Conservation (phyloP, 2,888 invertebrate genomes). For the Ochropacha duplaris region DNA sequence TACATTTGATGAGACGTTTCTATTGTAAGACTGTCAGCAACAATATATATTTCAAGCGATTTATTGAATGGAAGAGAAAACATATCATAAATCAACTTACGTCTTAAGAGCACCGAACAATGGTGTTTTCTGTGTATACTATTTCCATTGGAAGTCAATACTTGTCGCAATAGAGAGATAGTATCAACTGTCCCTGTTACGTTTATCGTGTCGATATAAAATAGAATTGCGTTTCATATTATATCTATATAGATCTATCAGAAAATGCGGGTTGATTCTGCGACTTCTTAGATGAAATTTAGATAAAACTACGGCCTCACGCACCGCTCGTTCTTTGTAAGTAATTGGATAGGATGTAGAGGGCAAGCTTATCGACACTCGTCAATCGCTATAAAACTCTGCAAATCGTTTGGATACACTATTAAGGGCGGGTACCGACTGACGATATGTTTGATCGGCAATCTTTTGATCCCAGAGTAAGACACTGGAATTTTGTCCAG, state of each 20-base stretch:
- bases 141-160: conserved; percentile 30
- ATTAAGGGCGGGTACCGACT: conserved; percentile 10
- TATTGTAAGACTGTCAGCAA: conserved; percentile 3
- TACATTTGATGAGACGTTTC: not conserved
- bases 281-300: conserved; percentile 72
- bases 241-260: conserved; percentile 23
- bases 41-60: not conserved
- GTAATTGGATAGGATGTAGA: conserved; percentile 73
- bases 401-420: conserved; percentile 53
- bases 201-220: conserved; percentile 61
- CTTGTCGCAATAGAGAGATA: conserved; percentile 27
- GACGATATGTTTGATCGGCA: conserved; percentile 11
- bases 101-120: conserved; percentile 29
- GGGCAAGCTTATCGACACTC: conserved; percentile 63
- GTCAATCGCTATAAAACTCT: conserved; percentile 77
- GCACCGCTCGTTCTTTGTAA: conserved; percentile 54
- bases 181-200: conserved; percentile 43
- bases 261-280: conserved; percentile 43
- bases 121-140: conserved; percentile 18
- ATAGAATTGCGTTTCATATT: conserved; percentile 50
- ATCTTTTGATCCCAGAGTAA: not conserved
- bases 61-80: conserved; percentile 19
- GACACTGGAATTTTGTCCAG: not conserved
- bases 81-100: conserved; percentile 41
- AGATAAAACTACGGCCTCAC: conserved; percentile 63